Evolutionary conservation across 2,797 vertebrate species (phyloP), one percentile per base, ranked within the genome.

Genomic region (Saguinus oedipus): DNA sequence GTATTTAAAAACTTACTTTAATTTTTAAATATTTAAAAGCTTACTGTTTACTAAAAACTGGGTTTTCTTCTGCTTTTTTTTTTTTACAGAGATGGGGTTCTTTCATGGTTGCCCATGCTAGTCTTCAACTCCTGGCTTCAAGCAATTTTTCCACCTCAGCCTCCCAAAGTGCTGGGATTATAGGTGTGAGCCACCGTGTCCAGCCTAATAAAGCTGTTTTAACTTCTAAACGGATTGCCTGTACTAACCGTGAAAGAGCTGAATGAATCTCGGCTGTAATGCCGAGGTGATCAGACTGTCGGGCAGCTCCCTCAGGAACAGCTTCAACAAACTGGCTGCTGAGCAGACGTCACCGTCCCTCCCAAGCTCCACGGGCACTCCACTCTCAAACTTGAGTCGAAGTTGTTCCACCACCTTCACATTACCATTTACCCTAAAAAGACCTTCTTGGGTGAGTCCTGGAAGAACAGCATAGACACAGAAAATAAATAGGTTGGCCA

Each of bases 371-470:
- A 99, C 98, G 0, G 98, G 98, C 17, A 98, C 98, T 0, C 99
- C 99, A 0, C 95, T 98, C 97, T 99, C 99, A 0, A 99, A 99
- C 4, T 98, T 98, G 95, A 98, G 98, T 33, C 98, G 99, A 87
- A 99, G 98, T 93, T 96, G 98, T 79, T 99, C 99, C 94, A 99
- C 99, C 1, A 97, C 98, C 86, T 99, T 99, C 88, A 99, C 98
- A 0, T 99, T 99, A 55, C 99, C 99, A 0, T 99, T 99, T 86
- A 99, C 99, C 57, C 99, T 98, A 98, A 99, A 99, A 95, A 99
- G 98, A 44, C 99, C 99, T 97, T 99, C 99, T 96, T 99, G 99
- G 0, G 98, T 98, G 96, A 99, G 98, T 61, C 99, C 99, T 99
- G 98, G 2, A 98, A 98, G 85, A 44, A 90, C 0, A 96, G 0